Percentiles rank a stretch among this genome's conserved stretches.
These are phyloP conservation scores for Zelostemma sp. DNA, from an alignment of 1,140 invertebrate genomes.

Conservation along the genomic window DNA sequence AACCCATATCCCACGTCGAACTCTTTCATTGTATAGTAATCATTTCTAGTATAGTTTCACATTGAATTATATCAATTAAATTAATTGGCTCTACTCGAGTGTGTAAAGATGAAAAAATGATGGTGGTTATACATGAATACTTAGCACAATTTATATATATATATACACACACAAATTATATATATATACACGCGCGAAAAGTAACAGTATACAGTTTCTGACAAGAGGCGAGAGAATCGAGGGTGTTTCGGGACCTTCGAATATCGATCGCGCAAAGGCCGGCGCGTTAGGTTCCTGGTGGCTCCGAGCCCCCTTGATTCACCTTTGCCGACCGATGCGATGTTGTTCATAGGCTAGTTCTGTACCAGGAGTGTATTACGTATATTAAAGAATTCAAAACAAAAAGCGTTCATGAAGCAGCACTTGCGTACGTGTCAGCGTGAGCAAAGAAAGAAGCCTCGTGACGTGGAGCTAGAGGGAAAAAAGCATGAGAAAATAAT, in stretches of 20 bases:
- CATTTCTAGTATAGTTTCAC: constrained; percentile 64
- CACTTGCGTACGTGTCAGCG: constrained; percentile 23
- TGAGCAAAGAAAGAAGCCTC: constrained; percentile 8
- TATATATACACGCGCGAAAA: constrained; percentile 26
- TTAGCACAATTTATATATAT: constrained; percentile 54
- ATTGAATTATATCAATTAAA: constrained; percentile 61
- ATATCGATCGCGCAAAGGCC: constrained; percentile 19
- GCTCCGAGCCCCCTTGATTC: constrained; percentile 1
- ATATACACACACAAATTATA: constrained; percentile 19
- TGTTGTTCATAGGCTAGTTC: constrained; percentile 36
- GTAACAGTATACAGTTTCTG: constrained; percentile 28
- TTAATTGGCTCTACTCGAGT: constrained; percentile 61
- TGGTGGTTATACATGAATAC: constrained; percentile 56
- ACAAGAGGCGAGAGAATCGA: not conserved
- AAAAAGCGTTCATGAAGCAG: constrained; percentile 10
- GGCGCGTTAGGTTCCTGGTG: constrained; percentile 13
- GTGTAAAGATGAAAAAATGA: constrained; percentile 58
- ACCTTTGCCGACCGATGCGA: constrained; percentile 10
- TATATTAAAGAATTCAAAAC: constrained; percentile 16
- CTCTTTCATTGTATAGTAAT: constrained; percentile 67
- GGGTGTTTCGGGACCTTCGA: not conserved
- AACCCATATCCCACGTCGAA: constrained; percentile 53
- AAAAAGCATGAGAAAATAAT: constrained; percentile 64
- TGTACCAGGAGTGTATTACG: constrained; percentile 35
- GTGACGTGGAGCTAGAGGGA: constrained; percentile 27